Percentiles rank a stretch among this genome's conserved stretches.
Conservation (phyloP, 2,888 invertebrate species). For the Hypsopygia costalis region DNA sequence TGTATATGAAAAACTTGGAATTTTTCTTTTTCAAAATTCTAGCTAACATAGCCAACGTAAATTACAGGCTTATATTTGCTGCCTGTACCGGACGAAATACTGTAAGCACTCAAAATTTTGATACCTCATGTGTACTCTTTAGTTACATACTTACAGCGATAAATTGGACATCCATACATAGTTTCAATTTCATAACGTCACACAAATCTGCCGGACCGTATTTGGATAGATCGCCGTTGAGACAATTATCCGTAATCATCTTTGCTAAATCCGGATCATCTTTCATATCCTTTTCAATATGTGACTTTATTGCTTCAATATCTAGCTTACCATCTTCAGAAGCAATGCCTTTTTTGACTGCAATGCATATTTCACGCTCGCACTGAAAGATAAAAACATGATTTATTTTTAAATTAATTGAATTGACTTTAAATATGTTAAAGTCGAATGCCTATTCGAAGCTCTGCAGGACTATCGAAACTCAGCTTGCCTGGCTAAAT, state of each 20-base stretch:
- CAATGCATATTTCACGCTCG: constrained; percentile 28
- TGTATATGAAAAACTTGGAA: too few species aligned
- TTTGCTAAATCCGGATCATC: constrained; percentile 16
- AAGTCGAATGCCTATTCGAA: too few species aligned
- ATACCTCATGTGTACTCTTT: too few species aligned
- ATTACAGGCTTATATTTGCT: too few species aligned
- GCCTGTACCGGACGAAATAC: too few species aligned
- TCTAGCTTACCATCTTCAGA: constrained; percentile 29
- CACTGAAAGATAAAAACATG: constrained; percentile 32
- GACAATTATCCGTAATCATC: constrained; percentile 25
- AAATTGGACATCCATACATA: constrained; percentile 20
- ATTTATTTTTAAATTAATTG: too few species aligned
- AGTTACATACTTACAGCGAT: constrained; percentile 21
- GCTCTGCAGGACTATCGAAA: too few species aligned
- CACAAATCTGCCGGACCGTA: constrained; percentile 28
- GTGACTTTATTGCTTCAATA: constrained; percentile 16
- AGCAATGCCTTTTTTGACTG: constrained; percentile 26
- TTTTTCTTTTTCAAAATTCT: too few species aligned
- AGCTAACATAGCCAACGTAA: too few species aligned
- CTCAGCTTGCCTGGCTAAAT: too few species aligned
- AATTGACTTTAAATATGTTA: too few species aligned
- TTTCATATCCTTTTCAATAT: constrained; percentile 12
- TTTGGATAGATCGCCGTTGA: constrained; percentile 23
- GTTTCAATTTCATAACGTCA: constrained; percentile 23
- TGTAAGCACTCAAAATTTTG: too few species aligned